A percentile compares a stretch with the other conserved stretches of the same genome.
These are phyloP conservation scores for Phaetusa simplex DNA, from an alignment of 2,113 vertebrate species.

Conservation along the genomic window DNA sequence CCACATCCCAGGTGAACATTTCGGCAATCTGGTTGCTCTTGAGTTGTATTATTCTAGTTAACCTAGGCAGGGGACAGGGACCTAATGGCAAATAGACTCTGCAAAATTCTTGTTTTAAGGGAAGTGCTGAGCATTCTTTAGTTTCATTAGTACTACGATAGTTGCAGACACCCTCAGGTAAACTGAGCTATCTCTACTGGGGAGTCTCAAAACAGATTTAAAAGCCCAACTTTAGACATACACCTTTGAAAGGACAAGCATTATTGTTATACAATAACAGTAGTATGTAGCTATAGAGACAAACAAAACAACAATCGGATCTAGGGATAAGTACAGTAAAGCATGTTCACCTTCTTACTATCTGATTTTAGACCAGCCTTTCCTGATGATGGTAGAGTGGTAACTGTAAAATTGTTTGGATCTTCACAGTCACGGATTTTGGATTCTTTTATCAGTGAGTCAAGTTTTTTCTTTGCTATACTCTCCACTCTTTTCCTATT, in stretches of 20 bases:
- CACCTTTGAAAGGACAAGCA: not conserved
- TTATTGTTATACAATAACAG: not conserved
- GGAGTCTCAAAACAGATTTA: not conserved
- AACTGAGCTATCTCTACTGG: not conserved
- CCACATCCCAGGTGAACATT: not conserved
- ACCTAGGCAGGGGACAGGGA: not conserved
- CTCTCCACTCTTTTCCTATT: constrained; percentile 93
- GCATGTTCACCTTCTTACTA: constrained; percentile 69
- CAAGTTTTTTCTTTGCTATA: constrained; percentile 93
- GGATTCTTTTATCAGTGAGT: constrained; percentile 94
- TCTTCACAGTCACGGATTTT: constrained; percentile 95
- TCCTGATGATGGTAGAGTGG: constrained; percentile 76
- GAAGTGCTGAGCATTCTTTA: not conserved
- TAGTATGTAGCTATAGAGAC: not conserved
- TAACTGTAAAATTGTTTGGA: constrained; percentile 85
- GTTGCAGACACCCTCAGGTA: not conserved
- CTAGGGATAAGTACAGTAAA: not conserved
- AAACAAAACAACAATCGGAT: not conserved
- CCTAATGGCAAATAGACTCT: not conserved
- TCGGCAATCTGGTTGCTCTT: not conserved
- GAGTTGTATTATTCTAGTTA: not conserved
- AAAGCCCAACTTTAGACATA: not conserved
- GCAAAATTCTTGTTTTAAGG: not conserved
- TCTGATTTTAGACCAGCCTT: constrained; percentile 69
- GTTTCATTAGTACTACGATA: not conserved